Evolutionary conservation across 2,888 invertebrate species (phyloP), one percentile per base, ranked within the genome.

Genomic region (Cephonodes hylas): DNA sequence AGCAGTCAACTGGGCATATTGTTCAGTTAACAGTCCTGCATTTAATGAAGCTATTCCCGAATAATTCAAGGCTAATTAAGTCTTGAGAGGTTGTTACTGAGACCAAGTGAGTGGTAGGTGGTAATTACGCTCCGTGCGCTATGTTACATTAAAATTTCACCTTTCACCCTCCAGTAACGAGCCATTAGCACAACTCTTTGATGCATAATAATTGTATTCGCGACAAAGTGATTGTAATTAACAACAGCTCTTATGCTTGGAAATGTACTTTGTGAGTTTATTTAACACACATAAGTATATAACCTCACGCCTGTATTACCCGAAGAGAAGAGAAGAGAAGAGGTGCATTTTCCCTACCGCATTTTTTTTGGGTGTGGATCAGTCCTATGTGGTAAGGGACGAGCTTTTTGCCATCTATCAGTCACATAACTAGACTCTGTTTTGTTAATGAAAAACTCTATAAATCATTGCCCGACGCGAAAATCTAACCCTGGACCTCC

Each of bases 111-210:
- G 79, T 78, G 76, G 75, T 78, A 86, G 84, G 82, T 82, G 83
- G 85, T 84, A 89, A 88, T 89, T 88, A 87, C 77, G 71, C 74
- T 71, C 75, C 76, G 78, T 80, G 80, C 82, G 79, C 78, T 81
- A 69, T 75, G 80, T 84, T 84, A 83, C 85, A 85, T 88, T 87
- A 87, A 86, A 88, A 85, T 86, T 87, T 84, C 78, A 84, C 84
- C 81, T 84, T 77, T 62, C 71, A 59, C 68, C 64, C 66, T 69
- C 72, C 72, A 69, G 73, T 79, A 79, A 79, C 76, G 81, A 75
- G 75, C 83, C 83, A 83, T 86, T 85, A 86, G 75, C 68, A 68
- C 66, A 79, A 79, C 79, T 80, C 83, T 84, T 85, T 87, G 86
- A 88, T 79, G 85, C 81, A 84, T 78, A 76, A 76, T 84, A 85